These are phyloP conservation scores for Brachionus paranguensis DNA, from an alignment of 1,140 invertebrate genomes.

Conservation along the genomic window DNA sequence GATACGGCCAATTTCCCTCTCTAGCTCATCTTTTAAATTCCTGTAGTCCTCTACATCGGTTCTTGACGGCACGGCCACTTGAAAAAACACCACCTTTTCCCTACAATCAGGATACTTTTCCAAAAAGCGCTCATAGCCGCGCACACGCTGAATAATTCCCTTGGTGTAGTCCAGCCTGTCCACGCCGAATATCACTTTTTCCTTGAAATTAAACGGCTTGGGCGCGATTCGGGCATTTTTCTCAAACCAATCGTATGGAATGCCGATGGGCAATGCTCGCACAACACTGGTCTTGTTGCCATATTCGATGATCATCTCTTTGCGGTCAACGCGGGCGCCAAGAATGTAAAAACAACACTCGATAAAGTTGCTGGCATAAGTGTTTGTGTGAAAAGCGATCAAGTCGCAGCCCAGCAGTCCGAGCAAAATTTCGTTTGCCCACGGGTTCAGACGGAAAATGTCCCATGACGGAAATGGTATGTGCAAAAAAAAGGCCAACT, in stretches of 20 bases:
- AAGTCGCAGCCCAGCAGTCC: constrained; percentile 73
- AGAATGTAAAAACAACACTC: constrained; percentile 80
- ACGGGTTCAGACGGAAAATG: constrained; percentile 78
- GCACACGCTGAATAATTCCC: constrained; percentile 74
- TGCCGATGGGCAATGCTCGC: constrained; percentile 63
- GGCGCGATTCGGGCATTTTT: constrained; percentile 71
- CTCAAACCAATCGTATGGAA: constrained; percentile 78
- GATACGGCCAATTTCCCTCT: constrained; percentile 76
- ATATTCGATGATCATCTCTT: constrained; percentile 76
- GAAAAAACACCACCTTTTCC: constrained; percentile 70
- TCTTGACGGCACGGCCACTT: constrained; percentile 79
- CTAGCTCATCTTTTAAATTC: constrained; percentile 81
- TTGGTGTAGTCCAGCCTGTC: constrained; percentile 85
- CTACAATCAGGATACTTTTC: constrained; percentile 78
- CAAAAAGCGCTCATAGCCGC: constrained; percentile 74
- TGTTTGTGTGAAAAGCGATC: constrained; percentile 83
- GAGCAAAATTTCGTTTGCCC: constrained; percentile 81
- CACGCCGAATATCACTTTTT: constrained; percentile 74
- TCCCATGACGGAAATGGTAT: constrained; percentile 88
- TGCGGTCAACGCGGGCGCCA: constrained; percentile 77
- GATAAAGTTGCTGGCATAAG: constrained; percentile 83
- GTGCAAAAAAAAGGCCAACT: constrained; percentile 81
- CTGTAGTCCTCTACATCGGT: constrained; percentile 84
- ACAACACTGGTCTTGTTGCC: constrained; percentile 75
- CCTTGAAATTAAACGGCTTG: constrained; percentile 51